Conservation (phyloP, 2,797 vertebrate genomes). For the Betta splendens region DNA sequence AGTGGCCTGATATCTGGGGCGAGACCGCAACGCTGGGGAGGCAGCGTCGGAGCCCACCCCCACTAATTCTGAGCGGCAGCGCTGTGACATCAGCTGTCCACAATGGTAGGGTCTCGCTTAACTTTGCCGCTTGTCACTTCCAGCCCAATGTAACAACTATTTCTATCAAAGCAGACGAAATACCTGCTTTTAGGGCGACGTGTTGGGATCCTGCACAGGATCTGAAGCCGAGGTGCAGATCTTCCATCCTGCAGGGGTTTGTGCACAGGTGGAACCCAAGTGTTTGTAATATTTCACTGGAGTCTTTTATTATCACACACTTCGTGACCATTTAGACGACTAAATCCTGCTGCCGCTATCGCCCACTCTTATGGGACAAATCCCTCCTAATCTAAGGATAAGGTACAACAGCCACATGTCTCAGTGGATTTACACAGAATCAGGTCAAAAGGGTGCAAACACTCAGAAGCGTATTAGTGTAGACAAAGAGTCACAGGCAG, state of each 20-base stretch:
- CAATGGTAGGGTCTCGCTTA: constrained; percentile 52
- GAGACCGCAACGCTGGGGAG: constrained; percentile 53
- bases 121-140: constrained; percentile 62
- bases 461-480: constrained; percentile 37
- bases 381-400: constrained; percentile 66
- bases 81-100: constrained; percentile 57
- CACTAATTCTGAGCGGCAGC: constrained; percentile 73
- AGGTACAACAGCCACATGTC: constrained; percentile 51
- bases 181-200: constrained; percentile 17
- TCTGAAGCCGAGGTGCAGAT: no score
- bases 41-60: constrained; percentile 60
- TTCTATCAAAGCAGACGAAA: constrained; percentile 39
- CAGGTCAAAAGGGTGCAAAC: constrained; percentile 57
- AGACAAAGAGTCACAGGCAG: constrained; percentile 20
- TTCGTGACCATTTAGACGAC: constrained; percentile 34
- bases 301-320: constrained; percentile 14
- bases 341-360: constrained; percentile 38
- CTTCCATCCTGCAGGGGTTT: constrained; percentile 15
- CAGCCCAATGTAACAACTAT: constrained; percentile 37
- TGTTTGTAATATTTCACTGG: constrained; percentile 4
- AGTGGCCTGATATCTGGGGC: constrained; percentile 72
- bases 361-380: constrained; percentile 47
- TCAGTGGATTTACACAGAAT: constrained; percentile 58
- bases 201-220: constrained; percentile 1
- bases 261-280: constrained; percentile 25